A percentile compares a stretch with the other conserved stretches of the same genome.
Evolutionary conservation across 1,140 invertebrate genomes (phyloP).

Genomic region (Spodoptera frugiperda): DNA sequence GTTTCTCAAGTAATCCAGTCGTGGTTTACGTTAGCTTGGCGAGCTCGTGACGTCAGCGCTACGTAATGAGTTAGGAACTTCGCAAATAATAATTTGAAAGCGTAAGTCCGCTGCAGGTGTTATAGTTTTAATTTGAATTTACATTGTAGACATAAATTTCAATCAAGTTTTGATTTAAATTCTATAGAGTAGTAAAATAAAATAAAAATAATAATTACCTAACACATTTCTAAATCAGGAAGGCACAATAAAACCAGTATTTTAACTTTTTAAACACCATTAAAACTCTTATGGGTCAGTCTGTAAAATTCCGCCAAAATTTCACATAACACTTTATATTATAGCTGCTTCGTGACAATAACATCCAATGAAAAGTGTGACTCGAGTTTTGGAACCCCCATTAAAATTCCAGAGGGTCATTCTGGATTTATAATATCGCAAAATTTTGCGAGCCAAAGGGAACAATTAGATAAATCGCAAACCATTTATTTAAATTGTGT

Average conservation of each 20-base stretch:
- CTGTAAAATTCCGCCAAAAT: neutral
- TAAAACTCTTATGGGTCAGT: too few relatives aligned
- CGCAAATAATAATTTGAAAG: slow-evolving; percentile 42
- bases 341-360: too few relatives aligned
- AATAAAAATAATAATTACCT: too few relatives aligned
- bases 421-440: neutral
- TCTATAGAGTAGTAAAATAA: too few relatives aligned
- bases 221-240: too few relatives aligned
- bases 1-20: slow-evolving; percentile 30
- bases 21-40: neutral
- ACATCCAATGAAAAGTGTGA: neutral
- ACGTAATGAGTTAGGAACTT: slow-evolving; percentile 46
- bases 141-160: neutral
- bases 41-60: neutral
- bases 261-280: too few relatives aligned
- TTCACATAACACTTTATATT: too few relatives aligned
- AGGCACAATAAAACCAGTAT: too few relatives aligned
- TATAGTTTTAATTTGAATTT: neutral
- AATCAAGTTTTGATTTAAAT: too few relatives aligned
- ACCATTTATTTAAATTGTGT: slow-evolving; percentile 36
- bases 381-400: slow-evolving; percentile 5
- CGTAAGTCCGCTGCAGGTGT: slow-evolving; percentile 21
- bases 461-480: slow-evolving; percentile 26
- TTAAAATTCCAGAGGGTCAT: neutral
- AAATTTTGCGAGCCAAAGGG: slow-evolving; percentile 9